phyloP scores from a whole-genome alignment of 2,888 invertebrate species.

The Apeira syringaria region DNA sequence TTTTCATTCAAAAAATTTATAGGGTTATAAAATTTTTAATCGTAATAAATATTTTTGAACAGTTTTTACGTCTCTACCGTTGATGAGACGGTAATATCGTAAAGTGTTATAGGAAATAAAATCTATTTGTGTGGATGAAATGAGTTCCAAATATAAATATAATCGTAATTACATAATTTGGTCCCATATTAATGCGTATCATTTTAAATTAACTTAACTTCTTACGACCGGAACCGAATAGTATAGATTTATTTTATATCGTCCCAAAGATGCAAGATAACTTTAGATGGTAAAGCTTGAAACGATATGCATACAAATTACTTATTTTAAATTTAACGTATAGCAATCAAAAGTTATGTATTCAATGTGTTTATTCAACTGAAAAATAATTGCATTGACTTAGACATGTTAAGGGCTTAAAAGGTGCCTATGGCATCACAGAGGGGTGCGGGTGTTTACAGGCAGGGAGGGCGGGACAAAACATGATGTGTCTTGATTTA shows the following conservation, averaged over 20 bases:
- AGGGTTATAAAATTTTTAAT: slow-evolving; percentile 33
- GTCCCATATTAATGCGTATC: slow-evolving; percentile 21
- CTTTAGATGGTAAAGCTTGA: neutral
- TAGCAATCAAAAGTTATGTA: too few species aligned
- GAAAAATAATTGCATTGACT: too few species aligned
- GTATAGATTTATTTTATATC: slow-evolving; percentile 2
- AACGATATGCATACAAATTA: neutral
- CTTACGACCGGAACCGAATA: slow-evolving; percentile 12
- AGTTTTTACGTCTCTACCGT: slow-evolving; percentile 31
- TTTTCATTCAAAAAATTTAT: slow-evolving; percentile 28
- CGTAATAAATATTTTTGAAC: slow-evolving; percentile 34
- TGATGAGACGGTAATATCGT: slow-evolving; percentile 26
- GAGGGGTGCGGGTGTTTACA: too few species aligned
- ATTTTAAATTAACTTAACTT: slow-evolving; percentile 18
- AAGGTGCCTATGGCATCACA: too few species aligned
- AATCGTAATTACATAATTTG: slow-evolving; percentile 28
- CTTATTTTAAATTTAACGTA: too few species aligned
- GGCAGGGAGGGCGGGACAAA: too few species aligned
- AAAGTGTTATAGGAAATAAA: slow-evolving; percentile 32
- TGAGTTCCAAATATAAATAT: slow-evolving; percentile 26
- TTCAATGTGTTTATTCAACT: too few species aligned
- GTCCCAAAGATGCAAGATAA: neutral
- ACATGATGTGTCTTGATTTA: too few species aligned
- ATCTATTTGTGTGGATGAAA: slow-evolving; percentile 26
- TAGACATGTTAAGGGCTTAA: too few species aligned